These are phyloP conservation scores for Phainopepla nitens DNA, from an alignment of 2,113 vertebrate species.

Conservation along the genomic window DNA sequence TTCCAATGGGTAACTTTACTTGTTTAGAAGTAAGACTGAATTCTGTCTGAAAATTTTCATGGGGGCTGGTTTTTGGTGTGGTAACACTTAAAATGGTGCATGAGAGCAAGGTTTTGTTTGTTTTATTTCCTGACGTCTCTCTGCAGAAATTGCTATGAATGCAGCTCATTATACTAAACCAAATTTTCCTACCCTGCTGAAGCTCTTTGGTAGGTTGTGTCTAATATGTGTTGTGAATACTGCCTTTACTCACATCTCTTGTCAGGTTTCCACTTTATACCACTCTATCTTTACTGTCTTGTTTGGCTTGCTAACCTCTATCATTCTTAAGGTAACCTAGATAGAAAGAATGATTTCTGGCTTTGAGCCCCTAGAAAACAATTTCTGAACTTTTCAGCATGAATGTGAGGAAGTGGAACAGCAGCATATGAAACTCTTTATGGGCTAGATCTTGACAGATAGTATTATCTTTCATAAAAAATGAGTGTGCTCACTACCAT, in stretches of 20 bases:
- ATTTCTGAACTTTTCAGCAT: constrained; percentile 19
- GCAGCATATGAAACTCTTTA: not conserved
- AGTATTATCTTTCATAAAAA: constrained; percentile 42
- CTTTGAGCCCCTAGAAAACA: not conserved
- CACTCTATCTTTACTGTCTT: not conserved
- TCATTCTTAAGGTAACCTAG: not conserved
- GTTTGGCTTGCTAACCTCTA: not conserved
- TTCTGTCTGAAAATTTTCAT: not conserved
- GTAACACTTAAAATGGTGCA: not conserved
- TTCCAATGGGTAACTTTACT: not conserved
- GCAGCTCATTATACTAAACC: not conserved
- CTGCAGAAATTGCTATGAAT: not conserved
- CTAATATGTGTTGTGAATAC: not conserved
- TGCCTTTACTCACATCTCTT: not conserved
- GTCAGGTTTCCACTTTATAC: not conserved
- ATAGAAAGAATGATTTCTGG: not conserved
- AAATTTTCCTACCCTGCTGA: not conserved
- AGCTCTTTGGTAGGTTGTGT: not conserved
- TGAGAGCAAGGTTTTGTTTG: not conserved
- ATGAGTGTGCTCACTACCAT: not conserved
- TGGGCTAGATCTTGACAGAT: constrained; percentile 21
- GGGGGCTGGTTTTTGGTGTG: not conserved
- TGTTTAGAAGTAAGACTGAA: not conserved
- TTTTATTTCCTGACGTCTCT: not conserved
- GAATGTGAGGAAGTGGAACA: constrained; percentile 18